Evolutionary conservation across 2,888 invertebrate species (phyloP).

Genomic region (Synergus itoensis): DNA sequence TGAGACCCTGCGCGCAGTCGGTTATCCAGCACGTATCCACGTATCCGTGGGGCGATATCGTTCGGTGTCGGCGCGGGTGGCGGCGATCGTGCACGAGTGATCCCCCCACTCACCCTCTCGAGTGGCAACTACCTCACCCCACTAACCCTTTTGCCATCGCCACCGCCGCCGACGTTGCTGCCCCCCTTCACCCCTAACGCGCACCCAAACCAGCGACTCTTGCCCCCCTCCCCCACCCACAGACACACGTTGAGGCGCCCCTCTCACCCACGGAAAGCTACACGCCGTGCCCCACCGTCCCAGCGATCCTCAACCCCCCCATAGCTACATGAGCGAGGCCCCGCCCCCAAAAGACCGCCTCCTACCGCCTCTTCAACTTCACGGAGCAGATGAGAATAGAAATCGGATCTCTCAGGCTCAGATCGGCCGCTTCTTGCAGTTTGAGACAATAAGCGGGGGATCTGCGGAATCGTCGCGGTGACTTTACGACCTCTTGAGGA

Average conservation of each 20-base stretch:
- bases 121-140: constrained; percentile 40
- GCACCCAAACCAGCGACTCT: constrained; percentile 75
- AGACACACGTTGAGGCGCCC: constrained; percentile 58
- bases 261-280: constrained; percentile 58
- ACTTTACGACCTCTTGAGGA: constrained; percentile 15
- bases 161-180: constrained; percentile 70
- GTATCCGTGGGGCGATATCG: constrained; percentile 61
- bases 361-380: constrained; percentile 65
- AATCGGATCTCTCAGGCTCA: constrained; percentile 30
- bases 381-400: constrained; percentile 29
- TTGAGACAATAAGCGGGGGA: constrained; percentile 14
- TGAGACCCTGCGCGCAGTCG: constrained; percentile 74
- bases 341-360: constrained; percentile 64
- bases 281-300: constrained; percentile 41
- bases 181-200: constrained; percentile 67
- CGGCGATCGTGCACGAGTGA: constrained; percentile 53
- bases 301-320: constrained; percentile 43
- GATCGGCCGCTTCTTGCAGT: constrained; percentile 28
- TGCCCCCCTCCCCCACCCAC: constrained; percentile 67
- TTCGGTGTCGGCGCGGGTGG: constrained; percentile 73
- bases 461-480: constrained; percentile 3
- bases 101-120: constrained; percentile 54
- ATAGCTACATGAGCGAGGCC: constrained; percentile 46
- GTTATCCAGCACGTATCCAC: constrained; percentile 59
- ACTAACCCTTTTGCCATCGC: constrained; percentile 62